These are phyloP conservation scores for Pristionchus entomophagus DNA, from an alignment of 2,888 invertebrate genomes.

Conservation along the genomic window DNA sequence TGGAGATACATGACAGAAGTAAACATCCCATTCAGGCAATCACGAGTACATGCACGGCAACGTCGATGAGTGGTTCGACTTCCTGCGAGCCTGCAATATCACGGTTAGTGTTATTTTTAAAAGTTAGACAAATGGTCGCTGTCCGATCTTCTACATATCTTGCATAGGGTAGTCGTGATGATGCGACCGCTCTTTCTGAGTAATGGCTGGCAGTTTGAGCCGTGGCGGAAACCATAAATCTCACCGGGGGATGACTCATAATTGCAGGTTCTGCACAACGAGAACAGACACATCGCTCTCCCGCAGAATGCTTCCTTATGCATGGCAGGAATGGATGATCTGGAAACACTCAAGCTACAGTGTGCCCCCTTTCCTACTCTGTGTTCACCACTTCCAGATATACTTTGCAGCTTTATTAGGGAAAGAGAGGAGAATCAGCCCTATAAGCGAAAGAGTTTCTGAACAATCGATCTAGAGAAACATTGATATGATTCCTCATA, in stretches of 20 bases:
- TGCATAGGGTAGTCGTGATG: no score
- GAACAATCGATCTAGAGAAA: no score
- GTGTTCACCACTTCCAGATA: no score
- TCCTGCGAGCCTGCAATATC: conserved; percentile 68
- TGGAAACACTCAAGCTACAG: conserved; percentile 74
- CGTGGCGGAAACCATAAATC: conserved; percentile 15
- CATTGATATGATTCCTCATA: no score
- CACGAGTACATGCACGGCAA: conserved; percentile 78
- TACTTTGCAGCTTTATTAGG: no score
- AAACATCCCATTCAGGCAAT: conserved; percentile 74
- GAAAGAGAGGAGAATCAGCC: no score
- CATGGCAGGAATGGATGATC: conserved; percentile 78
- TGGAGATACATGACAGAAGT: no score
- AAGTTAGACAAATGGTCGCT: background rate
- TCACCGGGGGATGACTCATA: background rate
- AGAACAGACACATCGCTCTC: conserved; percentile 51
- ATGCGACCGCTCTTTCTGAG: background rate
- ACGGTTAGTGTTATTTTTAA: conserved; percentile 55
- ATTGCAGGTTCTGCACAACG: conserved; percentile 65
- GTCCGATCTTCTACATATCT: background rate
- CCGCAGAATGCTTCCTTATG: conserved; percentile 70
- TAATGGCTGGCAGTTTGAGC: background rate
- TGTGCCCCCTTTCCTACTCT: conserved; percentile 55
- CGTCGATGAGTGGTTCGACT: conserved; percentile 77
- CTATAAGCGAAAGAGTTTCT: no score